Evolutionary conservation across 1,140 invertebrate species (phyloP).

Genomic region (Lasioglossum baleicum): DNA sequence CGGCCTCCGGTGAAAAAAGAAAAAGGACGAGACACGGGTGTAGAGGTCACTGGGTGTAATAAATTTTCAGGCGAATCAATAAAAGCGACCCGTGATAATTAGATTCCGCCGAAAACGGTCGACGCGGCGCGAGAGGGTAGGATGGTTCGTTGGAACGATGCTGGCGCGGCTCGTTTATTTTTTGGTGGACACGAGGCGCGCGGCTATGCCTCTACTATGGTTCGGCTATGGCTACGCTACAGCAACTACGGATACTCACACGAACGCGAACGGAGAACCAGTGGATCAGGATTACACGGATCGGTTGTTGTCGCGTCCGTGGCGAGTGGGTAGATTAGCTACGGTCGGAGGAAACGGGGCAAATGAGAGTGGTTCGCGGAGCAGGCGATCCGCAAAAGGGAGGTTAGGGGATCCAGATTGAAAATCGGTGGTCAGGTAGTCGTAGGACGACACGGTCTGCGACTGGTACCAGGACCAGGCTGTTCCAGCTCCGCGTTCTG

Average conservation of each 20-base stretch:
- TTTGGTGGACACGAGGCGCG: constrained; percentile 22
- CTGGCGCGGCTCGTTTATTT: constrained; percentile 49
- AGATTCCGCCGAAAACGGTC: constrained; percentile 15
- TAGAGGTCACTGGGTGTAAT: no score
- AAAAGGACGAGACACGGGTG: no score
- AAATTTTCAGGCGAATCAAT: constrained; percentile 35
- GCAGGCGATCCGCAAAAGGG: background rate
- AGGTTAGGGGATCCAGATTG: background rate
- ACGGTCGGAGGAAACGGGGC: constrained; percentile 39
- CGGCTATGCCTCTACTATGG: background rate
- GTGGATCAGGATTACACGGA: constrained; percentile 59
- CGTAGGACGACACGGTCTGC: background rate
- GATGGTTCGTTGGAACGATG: background rate
- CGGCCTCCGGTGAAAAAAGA: no score
- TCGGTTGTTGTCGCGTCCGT: constrained; percentile 12
- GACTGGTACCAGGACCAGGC: no score
- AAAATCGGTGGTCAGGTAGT: constrained; percentile 26
- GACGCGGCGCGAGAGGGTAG: background rate
- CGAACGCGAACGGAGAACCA: constrained; percentile 7
- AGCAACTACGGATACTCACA: background rate
- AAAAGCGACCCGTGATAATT: constrained; percentile 44
- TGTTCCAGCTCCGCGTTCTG: background rate
- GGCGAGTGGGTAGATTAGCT: constrained; percentile 54
- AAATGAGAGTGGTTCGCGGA: constrained; percentile 20
- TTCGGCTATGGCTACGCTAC: no score